Percentiles rank a stretch among this genome's conserved stretches.
phyloP scores from a whole-genome alignment of 1,140 invertebrate species.

The Lerema accius region DNA sequence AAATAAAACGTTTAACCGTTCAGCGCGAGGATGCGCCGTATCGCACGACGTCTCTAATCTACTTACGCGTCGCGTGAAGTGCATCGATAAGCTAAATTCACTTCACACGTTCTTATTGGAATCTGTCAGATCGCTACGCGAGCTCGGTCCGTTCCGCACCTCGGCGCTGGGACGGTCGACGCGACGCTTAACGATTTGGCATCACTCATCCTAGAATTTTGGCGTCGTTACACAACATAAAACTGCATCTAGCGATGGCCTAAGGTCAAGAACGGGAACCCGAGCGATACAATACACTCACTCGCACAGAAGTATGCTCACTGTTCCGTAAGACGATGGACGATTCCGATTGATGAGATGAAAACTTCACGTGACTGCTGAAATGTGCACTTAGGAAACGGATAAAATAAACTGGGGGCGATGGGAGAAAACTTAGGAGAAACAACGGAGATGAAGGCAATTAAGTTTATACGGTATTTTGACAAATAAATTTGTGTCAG shows the following conservation, averaged over 20 bases:
- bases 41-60: slow-evolving; percentile 24
- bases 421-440: slow-evolving; percentile 64
- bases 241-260: slow-evolving; percentile 62
- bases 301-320: slow-evolving; percentile 43
- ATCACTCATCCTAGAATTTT: slow-evolving; percentile 56
- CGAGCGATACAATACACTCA: slow-evolving; percentile 59
- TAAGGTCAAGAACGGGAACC: slow-evolving; percentile 72
- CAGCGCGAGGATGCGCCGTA: slow-evolving; percentile 14
- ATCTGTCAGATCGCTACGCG: slow-evolving; percentile 45
- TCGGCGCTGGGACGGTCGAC: slow-evolving; percentile 5
- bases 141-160: slow-evolving; percentile 3
- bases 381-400: slow-evolving; percentile 36
- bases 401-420: slow-evolving; percentile 51
- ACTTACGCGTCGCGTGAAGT: slow-evolving; percentile 35
- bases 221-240: slow-evolving; percentile 78
- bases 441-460: slow-evolving; percentile 64
- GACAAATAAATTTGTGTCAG: slow-evolving; percentile 78
- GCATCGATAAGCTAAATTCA: slow-evolving; percentile 44
- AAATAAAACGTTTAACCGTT: slow-evolving; percentile 39
- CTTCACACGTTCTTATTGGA: slow-evolving; percentile 46
- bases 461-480: slow-evolving; percentile 76
- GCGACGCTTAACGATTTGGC: slow-evolving; percentile 55
- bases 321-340: slow-evolving; percentile 21
- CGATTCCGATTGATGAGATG: background rate
- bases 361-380: slow-evolving; percentile 16